Base-by-base conservation (phyloP, 2,888 invertebrate species). In the Plagodis dolabraria region DNA sequence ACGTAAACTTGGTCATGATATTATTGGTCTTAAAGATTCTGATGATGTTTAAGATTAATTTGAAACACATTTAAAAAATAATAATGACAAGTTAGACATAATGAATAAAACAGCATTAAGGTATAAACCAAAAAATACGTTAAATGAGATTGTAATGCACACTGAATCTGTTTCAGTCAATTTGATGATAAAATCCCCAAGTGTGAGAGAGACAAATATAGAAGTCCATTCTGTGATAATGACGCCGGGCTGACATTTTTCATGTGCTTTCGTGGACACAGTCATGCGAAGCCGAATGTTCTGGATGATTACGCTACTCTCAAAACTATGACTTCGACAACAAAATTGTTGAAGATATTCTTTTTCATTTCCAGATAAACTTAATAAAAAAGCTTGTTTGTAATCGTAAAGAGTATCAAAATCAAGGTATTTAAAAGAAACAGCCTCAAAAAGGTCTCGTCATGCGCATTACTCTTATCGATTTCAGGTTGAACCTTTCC, bases 161-260 rank as follows among this genome's bases (percentile, higher is more conserved):
- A 9, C 62, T 67, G 65, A 69, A 65, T 64, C 67, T 68, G 69
- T 75, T 75, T 72, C 73, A 68, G 66, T 47, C 60, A 64, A 71
- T 63, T 57, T 56, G 45, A 49, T 12, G 60, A 56, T 62, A 53
- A 66, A 67, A 67, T 56, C 63, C 60, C 62, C 66, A 63, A 80
- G 88, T 82, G 88, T 82, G 83, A 89, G 86, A 76, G 87, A 88
- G 87, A 87, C 76, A 75, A 73, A 65, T 53, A 66, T 63, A 77
- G 72, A 72, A 67, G 67, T 65, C 71, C 72, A 76, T 78, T 80
- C 76, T 74, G 74, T 71, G 73, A 68, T 75, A 74, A 76, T 76
- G 75, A 73, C 60, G 68, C 70, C 60, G 63, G 70, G 71, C 61
- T 57, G 54, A 58, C 42, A 53, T 57, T 65, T 67, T 60, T 65